Conservation (phyloP, 2,113 vertebrate species). For the Cyphomyrus plagiostoma region DNA sequence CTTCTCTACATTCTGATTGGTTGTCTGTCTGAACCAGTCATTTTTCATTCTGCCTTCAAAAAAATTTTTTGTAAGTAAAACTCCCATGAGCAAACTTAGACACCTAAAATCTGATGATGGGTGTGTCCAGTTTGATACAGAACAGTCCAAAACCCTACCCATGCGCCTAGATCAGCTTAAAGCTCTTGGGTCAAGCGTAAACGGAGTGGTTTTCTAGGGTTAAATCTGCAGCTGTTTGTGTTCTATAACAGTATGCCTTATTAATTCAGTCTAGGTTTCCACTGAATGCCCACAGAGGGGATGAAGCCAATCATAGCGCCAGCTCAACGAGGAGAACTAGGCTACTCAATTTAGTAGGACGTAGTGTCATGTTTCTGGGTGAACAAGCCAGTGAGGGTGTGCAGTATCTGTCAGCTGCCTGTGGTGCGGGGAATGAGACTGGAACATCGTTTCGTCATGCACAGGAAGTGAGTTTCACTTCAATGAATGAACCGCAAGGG, state of each 20-base stretch:
- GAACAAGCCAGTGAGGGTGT: background rate
- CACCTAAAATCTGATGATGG: background rate
- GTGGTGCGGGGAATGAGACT: constrained; percentile 25
- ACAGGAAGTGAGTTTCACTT: constrained; percentile 42
- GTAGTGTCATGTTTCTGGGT: background rate
- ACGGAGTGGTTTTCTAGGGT: background rate
- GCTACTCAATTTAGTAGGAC: background rate
- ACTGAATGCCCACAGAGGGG: background rate
- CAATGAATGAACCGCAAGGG: constrained; percentile 41
- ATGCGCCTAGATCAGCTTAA: background rate
- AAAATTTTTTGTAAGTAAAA: too few relatives aligned
- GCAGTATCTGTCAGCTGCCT: background rate
- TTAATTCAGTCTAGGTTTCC: background rate
- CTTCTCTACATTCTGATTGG: too few relatives aligned
- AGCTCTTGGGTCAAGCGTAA: background rate
- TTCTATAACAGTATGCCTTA: background rate
- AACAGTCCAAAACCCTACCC: background rate
- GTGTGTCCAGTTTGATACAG: background rate
- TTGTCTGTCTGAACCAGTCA: too few relatives aligned
- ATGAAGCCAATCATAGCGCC: background rate
- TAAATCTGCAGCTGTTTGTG: background rate
- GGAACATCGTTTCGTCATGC: constrained; percentile 40
- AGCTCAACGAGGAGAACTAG: background rate
- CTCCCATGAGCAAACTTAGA: background rate
- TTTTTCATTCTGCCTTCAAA: too few relatives aligned